These are phyloP conservation scores for Propithecus perrieri DNA, from an alignment of 2,797 vertebrate genomes.

Conservation along the genomic window DNA sequence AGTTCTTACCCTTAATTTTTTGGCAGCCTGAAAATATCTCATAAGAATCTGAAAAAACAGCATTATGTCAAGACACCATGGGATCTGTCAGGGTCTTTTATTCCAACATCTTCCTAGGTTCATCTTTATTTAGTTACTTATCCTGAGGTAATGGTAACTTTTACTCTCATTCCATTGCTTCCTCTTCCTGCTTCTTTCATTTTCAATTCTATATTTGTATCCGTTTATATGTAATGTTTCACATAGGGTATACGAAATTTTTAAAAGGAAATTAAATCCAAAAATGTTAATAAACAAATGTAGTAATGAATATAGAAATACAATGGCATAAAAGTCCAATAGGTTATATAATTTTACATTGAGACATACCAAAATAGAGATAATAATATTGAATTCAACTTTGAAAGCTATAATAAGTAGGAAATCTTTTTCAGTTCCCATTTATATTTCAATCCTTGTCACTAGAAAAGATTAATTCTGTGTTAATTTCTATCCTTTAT, in stretches of 20 bases:
- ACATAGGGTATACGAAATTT: neutral
- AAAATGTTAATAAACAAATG: neutral
- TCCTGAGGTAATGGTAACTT: neutral
- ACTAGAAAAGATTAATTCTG: conserved; percentile 65
- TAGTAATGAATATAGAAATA: neutral
- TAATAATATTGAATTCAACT: conserved; percentile 42
- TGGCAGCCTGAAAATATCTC: neutral
- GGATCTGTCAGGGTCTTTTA: neutral
- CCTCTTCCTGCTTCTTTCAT: neutral
- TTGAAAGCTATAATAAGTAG: neutral
- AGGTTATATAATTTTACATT: conserved; percentile 61
- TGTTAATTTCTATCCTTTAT: conserved; percentile 74
- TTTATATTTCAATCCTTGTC: conserved; percentile 64
- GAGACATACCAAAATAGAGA: neutral
- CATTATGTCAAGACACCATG: neutral
- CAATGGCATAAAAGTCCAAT: conserved; percentile 63
- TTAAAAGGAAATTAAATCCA: neutral
- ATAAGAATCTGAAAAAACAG: neutral
- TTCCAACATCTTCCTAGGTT: neutral
- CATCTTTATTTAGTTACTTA: neutral
- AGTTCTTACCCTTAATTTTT: neutral
- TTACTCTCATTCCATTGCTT: neutral
- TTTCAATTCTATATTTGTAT: neutral
- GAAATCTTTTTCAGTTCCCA: neutral
- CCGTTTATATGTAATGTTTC: neutral